Conservation (phyloP, 2,113 vertebrate species). For the Caloenas nicobarica region DNA sequence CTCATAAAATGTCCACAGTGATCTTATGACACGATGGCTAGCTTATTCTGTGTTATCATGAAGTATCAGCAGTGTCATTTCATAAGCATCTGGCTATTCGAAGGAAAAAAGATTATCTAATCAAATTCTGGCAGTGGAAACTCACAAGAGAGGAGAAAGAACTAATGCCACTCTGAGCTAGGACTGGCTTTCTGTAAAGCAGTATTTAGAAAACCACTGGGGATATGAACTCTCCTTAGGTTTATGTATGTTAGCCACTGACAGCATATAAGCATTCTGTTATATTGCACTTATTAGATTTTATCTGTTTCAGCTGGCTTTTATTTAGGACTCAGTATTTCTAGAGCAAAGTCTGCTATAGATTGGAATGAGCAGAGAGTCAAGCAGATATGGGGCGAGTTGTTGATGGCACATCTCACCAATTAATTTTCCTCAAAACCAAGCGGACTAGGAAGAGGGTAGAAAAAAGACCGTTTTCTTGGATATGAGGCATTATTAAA, state of each 20-base stretch:
- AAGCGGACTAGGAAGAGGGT: not conserved
- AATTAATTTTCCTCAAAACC: not conserved
- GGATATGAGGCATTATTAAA: not conserved
- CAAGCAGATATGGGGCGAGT: not conserved
- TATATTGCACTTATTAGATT: not conserved
- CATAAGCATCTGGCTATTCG: not conserved
- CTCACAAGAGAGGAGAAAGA: not conserved
- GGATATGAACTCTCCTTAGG: not conserved
- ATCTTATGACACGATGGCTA: not conserved
- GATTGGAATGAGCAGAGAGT: not conserved
- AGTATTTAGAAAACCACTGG: not conserved
- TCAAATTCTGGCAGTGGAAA: not conserved
- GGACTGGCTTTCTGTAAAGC: not conserved
- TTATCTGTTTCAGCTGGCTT: constrained; percentile 8
- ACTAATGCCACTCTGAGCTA: not conserved
- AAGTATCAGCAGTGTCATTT: constrained; percentile 24
- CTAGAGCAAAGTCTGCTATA: not conserved
- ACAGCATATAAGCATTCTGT: not conserved
- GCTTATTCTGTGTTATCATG: not conserved
- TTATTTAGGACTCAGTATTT: not conserved
- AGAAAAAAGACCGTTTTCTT: not conserved
- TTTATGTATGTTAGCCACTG: not conserved
- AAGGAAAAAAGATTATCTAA: constrained; percentile 26
- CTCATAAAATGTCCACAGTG: not conserved
- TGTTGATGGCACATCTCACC: not conserved